Percentiles rank a stretch among this genome's conserved stretches.
Conservation (phyloP, 2,113 vertebrate genomes). For the Erpornis zantholeuca region DNA sequence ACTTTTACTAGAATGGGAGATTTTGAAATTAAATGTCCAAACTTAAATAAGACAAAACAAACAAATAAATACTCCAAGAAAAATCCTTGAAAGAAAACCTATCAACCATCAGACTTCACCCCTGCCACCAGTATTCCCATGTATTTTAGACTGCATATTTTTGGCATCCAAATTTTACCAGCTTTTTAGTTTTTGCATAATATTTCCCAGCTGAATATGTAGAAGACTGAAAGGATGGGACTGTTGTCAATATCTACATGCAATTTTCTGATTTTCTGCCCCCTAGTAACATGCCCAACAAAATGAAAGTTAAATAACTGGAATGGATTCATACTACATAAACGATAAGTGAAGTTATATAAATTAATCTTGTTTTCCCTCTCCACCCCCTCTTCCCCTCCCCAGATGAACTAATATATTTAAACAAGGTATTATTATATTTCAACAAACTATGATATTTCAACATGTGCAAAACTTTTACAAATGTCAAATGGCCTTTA, state of each 20-base stretch:
- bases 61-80: background rate
- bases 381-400: background rate
- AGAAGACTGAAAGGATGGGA: background rate
- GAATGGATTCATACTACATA: background rate
- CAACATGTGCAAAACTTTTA: background rate
- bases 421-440: background rate
- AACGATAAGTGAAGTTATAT: background rate
- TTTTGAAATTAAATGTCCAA: background rate
- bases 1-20: background rate
- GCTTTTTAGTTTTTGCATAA: background rate
- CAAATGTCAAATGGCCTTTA: background rate
- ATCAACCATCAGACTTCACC: fast-evolving
- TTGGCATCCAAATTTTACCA: background rate
- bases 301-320: background rate
- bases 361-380: background rate
- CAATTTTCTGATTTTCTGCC: background rate
- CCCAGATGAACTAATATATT: background rate
- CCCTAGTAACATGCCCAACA: background rate
- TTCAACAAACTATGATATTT: background rate
- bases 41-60: background rate
- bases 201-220: background rate
- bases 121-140: fast-evolving
- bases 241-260: background rate
- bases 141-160: background rate
- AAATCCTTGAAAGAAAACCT: background rate